Evolutionary conservation across 2,888 invertebrate species (phyloP).

Genomic region (Cerceris ruficornis): DNA sequence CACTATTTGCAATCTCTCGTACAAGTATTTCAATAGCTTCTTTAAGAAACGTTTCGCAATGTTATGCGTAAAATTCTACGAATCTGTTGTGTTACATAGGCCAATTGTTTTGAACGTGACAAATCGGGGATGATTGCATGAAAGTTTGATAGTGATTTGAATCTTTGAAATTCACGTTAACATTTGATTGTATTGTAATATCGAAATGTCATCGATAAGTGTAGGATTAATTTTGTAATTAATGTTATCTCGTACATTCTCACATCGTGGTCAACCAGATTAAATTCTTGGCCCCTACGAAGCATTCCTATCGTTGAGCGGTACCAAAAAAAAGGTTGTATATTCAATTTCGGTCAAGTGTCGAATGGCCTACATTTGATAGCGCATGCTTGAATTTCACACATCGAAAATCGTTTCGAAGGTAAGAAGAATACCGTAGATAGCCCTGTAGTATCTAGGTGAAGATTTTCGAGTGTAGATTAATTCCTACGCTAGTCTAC

Average conservation of each 20-base stretch:
- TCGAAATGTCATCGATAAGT: no score
- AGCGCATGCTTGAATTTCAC: conserved; percentile 54
- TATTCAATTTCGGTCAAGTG: conserved; percentile 50
- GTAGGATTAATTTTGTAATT: no score
- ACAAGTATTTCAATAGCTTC: not conserved
- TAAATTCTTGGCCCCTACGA: not conserved
- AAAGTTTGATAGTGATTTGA: no score
- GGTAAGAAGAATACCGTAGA: conserved; percentile 24
- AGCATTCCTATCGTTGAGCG: conserved; percentile 1
- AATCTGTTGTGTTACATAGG: no score
- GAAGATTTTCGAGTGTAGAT: not conserved
- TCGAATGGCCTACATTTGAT: conserved; percentile 47
- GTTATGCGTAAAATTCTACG: no score
- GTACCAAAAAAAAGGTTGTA: conserved; percentile 18
- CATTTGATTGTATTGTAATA: no score
- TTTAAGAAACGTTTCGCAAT: no score
- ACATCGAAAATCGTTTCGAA: conserved; percentile 46
- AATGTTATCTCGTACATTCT: no score
- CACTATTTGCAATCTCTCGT: not conserved
- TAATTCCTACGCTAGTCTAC: no score
- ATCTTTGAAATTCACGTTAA: no score
- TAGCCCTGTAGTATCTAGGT: conserved; percentile 13
- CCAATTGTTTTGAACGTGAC: no score
- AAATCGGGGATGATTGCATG: no score
- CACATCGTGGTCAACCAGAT: not conserved